phyloP scores from a whole-genome alignment of 2,797 vertebrate species.

The Thripadectes ignobilis region DNA sequence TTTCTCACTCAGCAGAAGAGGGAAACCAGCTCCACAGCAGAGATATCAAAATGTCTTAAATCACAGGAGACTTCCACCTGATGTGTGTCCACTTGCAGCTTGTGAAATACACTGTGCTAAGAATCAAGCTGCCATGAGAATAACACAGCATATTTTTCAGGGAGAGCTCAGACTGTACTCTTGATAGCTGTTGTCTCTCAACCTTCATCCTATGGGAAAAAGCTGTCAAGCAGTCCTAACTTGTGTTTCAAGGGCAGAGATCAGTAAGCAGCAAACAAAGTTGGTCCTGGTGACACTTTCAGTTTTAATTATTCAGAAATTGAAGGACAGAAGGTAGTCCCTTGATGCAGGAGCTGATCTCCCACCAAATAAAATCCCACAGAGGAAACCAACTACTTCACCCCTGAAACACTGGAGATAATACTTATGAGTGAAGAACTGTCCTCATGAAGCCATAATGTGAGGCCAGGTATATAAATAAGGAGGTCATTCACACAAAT shows the following conservation, averaged over 20 bases:
- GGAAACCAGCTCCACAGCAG: not conserved
- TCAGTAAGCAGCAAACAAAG: not conserved
- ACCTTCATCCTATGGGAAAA: not conserved
- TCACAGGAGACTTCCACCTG: not conserved
- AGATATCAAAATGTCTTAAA: not conserved
- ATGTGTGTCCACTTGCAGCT: not conserved
- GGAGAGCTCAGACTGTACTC: not conserved
- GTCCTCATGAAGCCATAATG: not conserved
- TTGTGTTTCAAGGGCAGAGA: not conserved
- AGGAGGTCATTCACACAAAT: not conserved
- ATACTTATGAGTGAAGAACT: not conserved
- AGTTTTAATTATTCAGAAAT: not conserved
- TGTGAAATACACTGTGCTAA: not conserved
- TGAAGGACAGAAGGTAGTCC: not conserved
- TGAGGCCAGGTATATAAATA: not conserved
- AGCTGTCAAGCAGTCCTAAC: not conserved
- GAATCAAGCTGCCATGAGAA: not conserved
- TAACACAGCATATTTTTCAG: not conserved
- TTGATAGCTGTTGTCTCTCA: not conserved
- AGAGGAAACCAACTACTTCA: not conserved
- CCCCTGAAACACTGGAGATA: rapidly evolving
- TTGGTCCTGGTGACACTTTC: not conserved
- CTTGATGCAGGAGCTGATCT: not conserved
- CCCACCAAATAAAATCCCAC: not conserved
- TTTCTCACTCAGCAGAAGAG: not conserved